A percentile compares a stretch with the other conserved stretches of the same genome.
Conservation (phyloP, 2,113 vertebrate species). For the Pundamilia nyererei region DNA sequence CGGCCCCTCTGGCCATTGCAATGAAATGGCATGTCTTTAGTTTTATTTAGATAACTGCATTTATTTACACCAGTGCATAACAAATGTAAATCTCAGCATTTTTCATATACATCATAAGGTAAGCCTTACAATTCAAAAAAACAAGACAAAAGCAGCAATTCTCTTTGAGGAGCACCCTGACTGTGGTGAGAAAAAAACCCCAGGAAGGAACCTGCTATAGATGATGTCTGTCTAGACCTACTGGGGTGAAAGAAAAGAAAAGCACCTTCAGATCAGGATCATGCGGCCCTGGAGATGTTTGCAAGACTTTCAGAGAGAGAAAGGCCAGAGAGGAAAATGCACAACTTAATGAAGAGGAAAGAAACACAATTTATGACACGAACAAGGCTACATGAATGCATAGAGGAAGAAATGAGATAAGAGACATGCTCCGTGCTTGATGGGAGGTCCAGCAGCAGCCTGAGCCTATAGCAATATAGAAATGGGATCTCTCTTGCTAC, state of each 20-base stretch:
- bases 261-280: not conserved
- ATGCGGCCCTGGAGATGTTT: not conserved
- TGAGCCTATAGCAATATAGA: not conserved
- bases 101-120: not conserved
- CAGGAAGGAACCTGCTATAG: not conserved
- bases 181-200: fast-evolving
- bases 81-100: not conserved
- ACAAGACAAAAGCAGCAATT: not conserved
- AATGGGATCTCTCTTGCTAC: not conserved
- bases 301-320: not conserved
- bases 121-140: not conserved
- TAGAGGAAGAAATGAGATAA: not conserved
- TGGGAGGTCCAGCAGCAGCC: not conserved
- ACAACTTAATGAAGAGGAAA: not conserved
- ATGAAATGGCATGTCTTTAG: not conserved
- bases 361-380: not conserved
- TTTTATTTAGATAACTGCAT: not conserved
- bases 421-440: not conserved
- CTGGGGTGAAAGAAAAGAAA: not conserved
- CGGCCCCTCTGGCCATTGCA: not conserved
- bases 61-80: not conserved
- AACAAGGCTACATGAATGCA: not conserved
- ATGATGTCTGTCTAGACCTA: not conserved
- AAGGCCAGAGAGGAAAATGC: not conserved
- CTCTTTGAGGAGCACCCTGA: not conserved